Evolutionary conservation across 2,888 invertebrate species (phyloP).

Genomic region (Apotomis betuletana): DNA sequence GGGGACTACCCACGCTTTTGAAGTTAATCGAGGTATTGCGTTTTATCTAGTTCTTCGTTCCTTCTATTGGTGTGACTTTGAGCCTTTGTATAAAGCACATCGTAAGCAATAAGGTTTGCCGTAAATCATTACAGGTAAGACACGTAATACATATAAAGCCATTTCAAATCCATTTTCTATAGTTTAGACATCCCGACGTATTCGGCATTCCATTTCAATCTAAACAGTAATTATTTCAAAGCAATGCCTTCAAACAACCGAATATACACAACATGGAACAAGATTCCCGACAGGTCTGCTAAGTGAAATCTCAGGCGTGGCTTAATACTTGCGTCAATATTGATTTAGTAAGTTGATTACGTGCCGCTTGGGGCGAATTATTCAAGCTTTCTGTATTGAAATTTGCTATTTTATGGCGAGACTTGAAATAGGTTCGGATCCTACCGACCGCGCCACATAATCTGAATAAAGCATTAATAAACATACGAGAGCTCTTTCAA

Average conservation of each 20-base stretch:
- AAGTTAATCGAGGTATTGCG: too few species aligned
- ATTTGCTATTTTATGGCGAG: neutral
- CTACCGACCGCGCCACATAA: too few species aligned
- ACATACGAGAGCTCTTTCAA: too few species aligned
- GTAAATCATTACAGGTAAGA: too few species aligned
- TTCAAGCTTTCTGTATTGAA: conserved; percentile 11
- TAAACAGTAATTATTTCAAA: conserved; percentile 14
- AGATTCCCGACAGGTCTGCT: conserved; percentile 1
- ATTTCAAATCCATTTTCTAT: neutral
- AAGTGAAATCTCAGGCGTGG: conserved; percentile 25
- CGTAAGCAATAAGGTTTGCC: too few species aligned
- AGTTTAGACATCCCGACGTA: too few species aligned
- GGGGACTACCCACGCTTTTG: too few species aligned
- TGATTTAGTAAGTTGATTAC: conserved; percentile 32
- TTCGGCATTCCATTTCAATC: neutral
- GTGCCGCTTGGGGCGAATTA: conserved; percentile 16
- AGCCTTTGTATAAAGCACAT: too few species aligned
- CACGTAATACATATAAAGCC: too few species aligned
- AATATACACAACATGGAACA: conserved; percentile 5
- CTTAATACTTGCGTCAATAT: conserved; percentile 30
- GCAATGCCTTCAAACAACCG: conserved; percentile 1
- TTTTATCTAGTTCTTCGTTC: too few species aligned
- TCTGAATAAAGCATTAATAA: too few species aligned
- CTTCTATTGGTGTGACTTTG: too few species aligned
- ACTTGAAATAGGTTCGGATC: neutral